Evolutionary conservation across 2,797 vertebrate species (phyloP).

Genomic region (Cirrhinus mrigala): DNA sequence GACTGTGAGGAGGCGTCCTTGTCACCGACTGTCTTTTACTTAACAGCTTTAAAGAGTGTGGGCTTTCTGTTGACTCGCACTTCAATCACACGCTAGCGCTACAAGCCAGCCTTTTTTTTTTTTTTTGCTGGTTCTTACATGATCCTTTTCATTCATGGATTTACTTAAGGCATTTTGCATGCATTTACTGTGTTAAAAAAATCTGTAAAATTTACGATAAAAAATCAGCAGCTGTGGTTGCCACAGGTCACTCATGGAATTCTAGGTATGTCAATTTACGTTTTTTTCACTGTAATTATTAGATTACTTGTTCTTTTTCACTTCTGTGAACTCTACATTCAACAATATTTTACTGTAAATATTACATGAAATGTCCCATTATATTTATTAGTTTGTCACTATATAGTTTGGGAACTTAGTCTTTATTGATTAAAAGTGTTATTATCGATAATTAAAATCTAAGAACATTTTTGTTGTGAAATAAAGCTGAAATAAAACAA

Average conservation of each 20-base stretch:
- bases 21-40: constrained; percentile 69
- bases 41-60: constrained; percentile 69
- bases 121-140: background rate
- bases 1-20: constrained; percentile 74
- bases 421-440: background rate
- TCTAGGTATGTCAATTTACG: too few species aligned
- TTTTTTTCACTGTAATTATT: background rate
- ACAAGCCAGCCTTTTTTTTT: background rate
- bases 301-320: background rate
- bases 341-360: background rate
- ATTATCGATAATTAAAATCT: background rate
- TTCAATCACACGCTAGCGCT: constrained; percentile 61
- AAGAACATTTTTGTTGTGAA: background rate
- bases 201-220: background rate
- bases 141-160: constrained; percentile 18
- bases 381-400: background rate
- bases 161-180: background rate
- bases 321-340: background rate
- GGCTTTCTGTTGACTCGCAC: constrained; percentile 51
- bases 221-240: background rate
- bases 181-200: background rate
- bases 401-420: background rate
- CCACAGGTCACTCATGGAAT: background rate
- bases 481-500: background rate
- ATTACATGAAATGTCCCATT: background rate